Conservation (phyloP, 2,888 invertebrate genomes). For the Tortricodes alternella region DNA sequence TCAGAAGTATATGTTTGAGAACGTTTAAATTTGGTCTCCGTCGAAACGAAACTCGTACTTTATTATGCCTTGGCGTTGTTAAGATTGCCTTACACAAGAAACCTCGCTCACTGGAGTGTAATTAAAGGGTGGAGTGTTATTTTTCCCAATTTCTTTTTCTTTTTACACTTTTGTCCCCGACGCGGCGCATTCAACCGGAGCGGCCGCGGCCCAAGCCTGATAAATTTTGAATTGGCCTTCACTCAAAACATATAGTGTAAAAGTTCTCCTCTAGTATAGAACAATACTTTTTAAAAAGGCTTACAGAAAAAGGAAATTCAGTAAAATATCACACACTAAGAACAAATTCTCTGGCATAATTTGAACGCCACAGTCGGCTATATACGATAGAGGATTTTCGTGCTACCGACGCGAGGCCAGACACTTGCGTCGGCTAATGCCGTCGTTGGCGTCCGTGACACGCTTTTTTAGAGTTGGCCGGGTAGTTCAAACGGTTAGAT, state of each 20-base stretch:
- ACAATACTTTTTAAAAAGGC: not conserved
- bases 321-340: too few relatives aligned
- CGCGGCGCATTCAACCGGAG: constrained; percentile 50
- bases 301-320: not conserved
- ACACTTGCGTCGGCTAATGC: too few relatives aligned
- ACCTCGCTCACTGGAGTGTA: constrained; percentile 39
- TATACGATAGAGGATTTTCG: too few relatives aligned
- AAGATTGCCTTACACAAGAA: constrained; percentile 11
- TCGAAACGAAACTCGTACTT: not conserved
- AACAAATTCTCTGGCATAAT: too few relatives aligned
- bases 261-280: not conserved
- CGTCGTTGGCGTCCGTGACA: too few relatives aligned
- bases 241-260: constrained; percentile 15
- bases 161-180: constrained; percentile 44
- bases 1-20: too few relatives aligned
- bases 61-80: constrained; percentile 1
- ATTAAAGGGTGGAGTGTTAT: constrained; percentile 47
- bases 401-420: too few relatives aligned
- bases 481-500: too few relatives aligned
- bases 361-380: too few relatives aligned
- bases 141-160: constrained; percentile 46
- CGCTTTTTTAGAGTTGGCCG: too few relatives aligned
- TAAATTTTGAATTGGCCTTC: too few relatives aligned
- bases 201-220: constrained; percentile 29
- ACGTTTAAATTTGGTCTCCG: too few relatives aligned